Conservation (phyloP, 2,797 vertebrate species). For the Chromis chromis region DNA sequence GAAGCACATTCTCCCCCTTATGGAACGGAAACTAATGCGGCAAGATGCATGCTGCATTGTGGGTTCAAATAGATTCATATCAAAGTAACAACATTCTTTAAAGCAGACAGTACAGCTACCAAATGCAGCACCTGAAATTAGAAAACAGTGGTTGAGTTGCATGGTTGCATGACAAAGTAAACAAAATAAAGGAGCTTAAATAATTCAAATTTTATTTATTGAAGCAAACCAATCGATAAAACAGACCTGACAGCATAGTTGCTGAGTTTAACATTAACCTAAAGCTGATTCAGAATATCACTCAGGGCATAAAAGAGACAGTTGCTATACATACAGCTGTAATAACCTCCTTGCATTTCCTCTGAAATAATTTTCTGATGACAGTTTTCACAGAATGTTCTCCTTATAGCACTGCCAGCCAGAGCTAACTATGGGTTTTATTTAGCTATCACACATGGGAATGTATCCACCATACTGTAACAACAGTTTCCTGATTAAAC, state of each 20-base stretch:
- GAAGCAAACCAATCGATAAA: constrained; percentile 67
- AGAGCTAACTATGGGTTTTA: constrained; percentile 17
- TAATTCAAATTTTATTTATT: constrained; percentile 75
- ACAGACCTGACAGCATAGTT: constrained; percentile 39
- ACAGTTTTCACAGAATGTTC: constrained; percentile 35
- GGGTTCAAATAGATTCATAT: constrained; percentile 8
- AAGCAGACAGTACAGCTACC: background rate
- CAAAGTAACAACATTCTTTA: background rate
- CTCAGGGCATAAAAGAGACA: constrained; percentile 28
- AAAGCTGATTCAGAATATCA: constrained; percentile 36
- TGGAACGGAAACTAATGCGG: constrained; percentile 52
- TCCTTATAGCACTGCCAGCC: constrained; percentile 20
- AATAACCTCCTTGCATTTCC: constrained; percentile 30
- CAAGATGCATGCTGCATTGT: constrained; percentile 11
- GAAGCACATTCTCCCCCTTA: constrained; percentile 50
- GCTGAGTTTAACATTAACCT: constrained; percentile 30
- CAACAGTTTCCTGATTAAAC: constrained; percentile 48
- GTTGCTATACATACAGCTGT: constrained; percentile 2
- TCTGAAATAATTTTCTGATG: constrained; percentile 17
- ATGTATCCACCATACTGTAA: constrained; percentile 59
- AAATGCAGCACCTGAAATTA: background rate
- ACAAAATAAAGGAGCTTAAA: constrained; percentile 42
- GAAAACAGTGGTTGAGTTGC: background rate
- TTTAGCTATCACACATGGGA: constrained; percentile 51
- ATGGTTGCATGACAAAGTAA: constrained; percentile 1